These are phyloP conservation scores for Labeo catla DNA, from an alignment of 2,113 vertebrate species.

Conservation along the genomic window DNA sequence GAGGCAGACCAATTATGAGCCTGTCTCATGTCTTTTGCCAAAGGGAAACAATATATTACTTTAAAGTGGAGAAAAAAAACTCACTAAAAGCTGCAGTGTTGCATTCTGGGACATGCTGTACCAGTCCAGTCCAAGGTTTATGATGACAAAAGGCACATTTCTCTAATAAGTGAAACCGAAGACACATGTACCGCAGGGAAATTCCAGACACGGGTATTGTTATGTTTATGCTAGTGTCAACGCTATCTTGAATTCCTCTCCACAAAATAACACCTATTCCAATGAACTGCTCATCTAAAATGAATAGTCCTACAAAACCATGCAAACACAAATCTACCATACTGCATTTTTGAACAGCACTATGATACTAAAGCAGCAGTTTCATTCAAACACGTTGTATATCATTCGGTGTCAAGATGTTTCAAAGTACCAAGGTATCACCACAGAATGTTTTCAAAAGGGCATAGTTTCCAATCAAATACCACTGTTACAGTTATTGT, in stretches of 20 bases:
- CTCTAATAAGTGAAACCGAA: slow-evolving; percentile 30
- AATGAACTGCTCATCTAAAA: not conserved
- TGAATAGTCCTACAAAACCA: not conserved
- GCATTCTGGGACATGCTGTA: slow-evolving; percentile 43
- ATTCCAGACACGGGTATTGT: slow-evolving; percentile 20
- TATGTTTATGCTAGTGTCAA: not conserved
- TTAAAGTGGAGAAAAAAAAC: not conserved
- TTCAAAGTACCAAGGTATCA: not conserved
- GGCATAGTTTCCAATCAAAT: not conserved
- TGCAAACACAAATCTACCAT: not conserved
- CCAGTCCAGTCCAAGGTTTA: slow-evolving; percentile 44
- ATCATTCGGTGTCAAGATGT: slow-evolving; percentile 10
- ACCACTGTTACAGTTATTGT: not conserved
- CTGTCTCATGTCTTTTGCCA: not conserved
- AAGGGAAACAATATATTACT: not conserved
- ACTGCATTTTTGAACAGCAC: not conserved
- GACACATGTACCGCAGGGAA: not conserved
- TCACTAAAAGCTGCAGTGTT: not conserved
- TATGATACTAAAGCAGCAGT: not conserved
- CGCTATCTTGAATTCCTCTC: not conserved
- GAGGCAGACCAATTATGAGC: not conserved
- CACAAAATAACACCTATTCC: not conserved
- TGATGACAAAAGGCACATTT: slow-evolving; percentile 56
- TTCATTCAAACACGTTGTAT: not conserved
- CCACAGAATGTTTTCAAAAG: not conserved